Percentiles rank a stretch among this genome's conserved stretches.
phyloP scores from a whole-genome alignment of 2,113 vertebrate genomes.

The Heterotis niloticus region DNA sequence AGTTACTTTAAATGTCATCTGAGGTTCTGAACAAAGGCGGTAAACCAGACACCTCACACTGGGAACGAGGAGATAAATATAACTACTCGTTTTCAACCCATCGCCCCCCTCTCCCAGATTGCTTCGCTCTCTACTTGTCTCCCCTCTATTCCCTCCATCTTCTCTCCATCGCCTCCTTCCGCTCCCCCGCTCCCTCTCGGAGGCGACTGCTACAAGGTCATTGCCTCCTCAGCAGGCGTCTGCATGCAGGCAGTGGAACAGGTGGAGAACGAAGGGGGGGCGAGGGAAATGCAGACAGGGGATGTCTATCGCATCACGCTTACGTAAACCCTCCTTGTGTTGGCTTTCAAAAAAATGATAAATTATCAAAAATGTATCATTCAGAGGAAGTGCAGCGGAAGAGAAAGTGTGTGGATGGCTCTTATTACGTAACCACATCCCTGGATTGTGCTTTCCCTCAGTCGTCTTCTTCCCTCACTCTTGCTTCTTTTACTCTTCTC shows the following conservation, averaged over 20 bases:
- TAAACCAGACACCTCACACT: slow-evolving; percentile 7
- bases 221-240: background rate
- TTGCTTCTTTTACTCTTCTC: background rate
- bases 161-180: slow-evolving; percentile 1
- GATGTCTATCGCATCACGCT: background rate
- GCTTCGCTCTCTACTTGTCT: background rate
- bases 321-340: background rate
- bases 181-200: background rate
- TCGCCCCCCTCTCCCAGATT: background rate
- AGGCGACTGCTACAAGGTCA: background rate
- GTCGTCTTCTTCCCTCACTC: background rate
- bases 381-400: background rate
- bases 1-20: background rate
- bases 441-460: too few relatives aligned
- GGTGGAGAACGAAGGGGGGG: background rate
- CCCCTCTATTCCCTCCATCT: background rate
- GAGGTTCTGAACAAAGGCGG: background rate
- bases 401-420: background rate
- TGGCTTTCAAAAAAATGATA: slow-evolving; percentile 7
- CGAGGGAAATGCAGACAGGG: background rate
- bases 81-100: background rate
- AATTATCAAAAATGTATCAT: background rate
- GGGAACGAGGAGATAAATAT: slow-evolving; percentile 13
- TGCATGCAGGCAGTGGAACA: background rate
- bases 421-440: background rate